Evolutionary conservation across 1,140 invertebrate genomes (phyloP).

Genomic region (Caenorhabditis remanei): DNA sequence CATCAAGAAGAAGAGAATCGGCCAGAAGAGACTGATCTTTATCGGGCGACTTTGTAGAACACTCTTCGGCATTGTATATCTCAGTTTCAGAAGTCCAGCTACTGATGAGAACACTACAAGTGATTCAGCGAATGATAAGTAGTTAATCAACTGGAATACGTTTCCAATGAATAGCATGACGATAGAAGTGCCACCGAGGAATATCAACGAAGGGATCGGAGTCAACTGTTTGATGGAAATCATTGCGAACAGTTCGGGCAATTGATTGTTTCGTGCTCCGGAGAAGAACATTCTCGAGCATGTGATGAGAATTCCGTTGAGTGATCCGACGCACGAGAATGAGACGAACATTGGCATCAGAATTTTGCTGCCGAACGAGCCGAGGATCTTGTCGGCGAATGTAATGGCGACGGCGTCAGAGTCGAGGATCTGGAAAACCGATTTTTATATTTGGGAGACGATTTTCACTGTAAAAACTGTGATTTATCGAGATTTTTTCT

Average conservation of each 20-base stretch:
- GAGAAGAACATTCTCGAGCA: constrained; percentile 77
- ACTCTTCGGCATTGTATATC: constrained; percentile 84
- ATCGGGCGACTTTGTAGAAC: constrained; percentile 4
- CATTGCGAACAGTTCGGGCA: constrained; percentile 77
- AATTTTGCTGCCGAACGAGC: constrained; percentile 14
- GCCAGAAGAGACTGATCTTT: constrained; percentile 71
- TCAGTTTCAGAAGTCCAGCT: constrained; percentile 87
- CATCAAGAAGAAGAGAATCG: constrained; percentile 71
- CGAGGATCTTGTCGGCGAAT: constrained; percentile 69
- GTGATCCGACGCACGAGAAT: constrained; percentile 70
- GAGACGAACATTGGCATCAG: constrained; percentile 77
- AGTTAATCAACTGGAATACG: constrained; percentile 92
- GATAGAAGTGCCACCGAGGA: constrained; percentile 83
- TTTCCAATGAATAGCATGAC: constrained; percentile 88
- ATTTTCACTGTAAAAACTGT: too few species aligned
- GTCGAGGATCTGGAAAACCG: constrained; percentile 80
- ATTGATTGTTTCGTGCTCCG: constrained; percentile 73
- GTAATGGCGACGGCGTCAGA: constrained; percentile 90
- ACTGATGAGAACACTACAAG: constrained; percentile 92
- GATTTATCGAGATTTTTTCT: too few species aligned
- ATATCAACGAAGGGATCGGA: constrained; percentile 75
- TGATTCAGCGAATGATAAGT: constrained; percentile 92
- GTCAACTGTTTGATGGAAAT: constrained; percentile 72
- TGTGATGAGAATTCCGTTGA: constrained; percentile 76
- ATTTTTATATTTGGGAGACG: too few species aligned